These are phyloP conservation scores for Promerops cafer DNA, from an alignment of 2,113 vertebrate species.

Conservation along the genomic window DNA sequence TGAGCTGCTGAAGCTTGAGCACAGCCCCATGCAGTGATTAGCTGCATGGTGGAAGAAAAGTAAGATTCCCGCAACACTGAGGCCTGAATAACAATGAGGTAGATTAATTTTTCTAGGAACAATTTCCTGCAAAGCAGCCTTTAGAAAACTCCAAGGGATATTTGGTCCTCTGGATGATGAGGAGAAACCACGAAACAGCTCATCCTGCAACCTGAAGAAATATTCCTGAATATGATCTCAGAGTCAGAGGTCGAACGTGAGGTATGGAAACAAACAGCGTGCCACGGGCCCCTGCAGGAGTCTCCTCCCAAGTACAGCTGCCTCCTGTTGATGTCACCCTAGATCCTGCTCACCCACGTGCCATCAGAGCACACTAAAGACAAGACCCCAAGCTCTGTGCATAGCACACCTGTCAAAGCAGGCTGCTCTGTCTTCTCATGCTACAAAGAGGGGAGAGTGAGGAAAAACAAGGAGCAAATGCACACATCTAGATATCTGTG, in stretches of 20 bases:
- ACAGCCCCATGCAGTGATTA: background rate
- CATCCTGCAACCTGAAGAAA: background rate
- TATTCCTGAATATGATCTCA: background rate
- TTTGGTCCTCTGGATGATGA: background rate
- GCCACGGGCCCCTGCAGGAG: background rate
- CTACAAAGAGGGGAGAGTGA: background rate
- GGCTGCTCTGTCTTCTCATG: background rate
- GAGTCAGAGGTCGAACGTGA: background rate
- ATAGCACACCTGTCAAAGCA: fast-evolving
- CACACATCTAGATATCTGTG: background rate
- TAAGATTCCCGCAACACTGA: background rate
- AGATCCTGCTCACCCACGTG: background rate
- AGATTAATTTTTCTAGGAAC: background rate
- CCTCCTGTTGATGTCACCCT: background rate
- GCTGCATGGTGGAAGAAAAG: background rate
- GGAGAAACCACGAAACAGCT: background rate
- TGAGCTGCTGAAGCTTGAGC: background rate
- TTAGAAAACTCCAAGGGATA: background rate
- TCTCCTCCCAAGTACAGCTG: background rate
- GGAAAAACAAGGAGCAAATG: background rate
- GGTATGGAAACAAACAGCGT: fast-evolving
- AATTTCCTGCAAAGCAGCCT: background rate
- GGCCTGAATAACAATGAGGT: background rate
- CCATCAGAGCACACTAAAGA: background rate
- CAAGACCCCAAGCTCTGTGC: background rate